These are phyloP conservation scores for Tokudaia tokunoshimensis DNA, from an alignment of 2,797 vertebrate genomes.

Conservation along the genomic window DNA sequence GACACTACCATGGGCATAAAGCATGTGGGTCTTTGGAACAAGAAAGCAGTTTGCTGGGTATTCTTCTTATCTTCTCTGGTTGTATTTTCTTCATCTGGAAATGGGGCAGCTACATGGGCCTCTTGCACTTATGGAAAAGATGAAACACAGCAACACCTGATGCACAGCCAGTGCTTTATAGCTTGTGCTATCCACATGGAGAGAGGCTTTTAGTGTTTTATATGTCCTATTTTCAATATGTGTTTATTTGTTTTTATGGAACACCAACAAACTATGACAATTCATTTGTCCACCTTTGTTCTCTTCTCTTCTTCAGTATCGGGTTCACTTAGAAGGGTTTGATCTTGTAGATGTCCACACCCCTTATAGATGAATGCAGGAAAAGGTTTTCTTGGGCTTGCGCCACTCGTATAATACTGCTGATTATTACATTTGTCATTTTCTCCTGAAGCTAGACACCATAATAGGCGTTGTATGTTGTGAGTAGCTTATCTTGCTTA, in stretches of 20 bases:
- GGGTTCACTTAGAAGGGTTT: background rate
- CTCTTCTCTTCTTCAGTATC: background rate
- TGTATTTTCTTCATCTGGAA: background rate
- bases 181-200: background rate
- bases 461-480: background rate
- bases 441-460: background rate
- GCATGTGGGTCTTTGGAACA: background rate
- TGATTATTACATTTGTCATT: slow-evolving; percentile 19
- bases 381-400: background rate
- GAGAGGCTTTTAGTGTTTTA: slow-evolving; percentile 2
- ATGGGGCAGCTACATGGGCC: background rate
- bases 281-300: background rate
- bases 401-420: background rate
- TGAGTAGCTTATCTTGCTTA: slow-evolving; percentile 24
- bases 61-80: background rate
- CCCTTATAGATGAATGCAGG: slow-evolving; percentile 6
- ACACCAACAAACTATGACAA: background rate
- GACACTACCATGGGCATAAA: background rate
- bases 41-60: background rate
- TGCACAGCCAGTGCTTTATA: background rate
- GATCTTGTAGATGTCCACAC: background rate
- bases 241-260: background rate
- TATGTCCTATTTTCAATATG: background rate
- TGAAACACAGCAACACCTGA: background rate
- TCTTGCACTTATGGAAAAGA: background rate